Evolutionary conservation across 1,140 invertebrate genomes (phyloP), one percentile per base, ranked within the genome.

Genomic region (Eumeta japonica): DNA sequence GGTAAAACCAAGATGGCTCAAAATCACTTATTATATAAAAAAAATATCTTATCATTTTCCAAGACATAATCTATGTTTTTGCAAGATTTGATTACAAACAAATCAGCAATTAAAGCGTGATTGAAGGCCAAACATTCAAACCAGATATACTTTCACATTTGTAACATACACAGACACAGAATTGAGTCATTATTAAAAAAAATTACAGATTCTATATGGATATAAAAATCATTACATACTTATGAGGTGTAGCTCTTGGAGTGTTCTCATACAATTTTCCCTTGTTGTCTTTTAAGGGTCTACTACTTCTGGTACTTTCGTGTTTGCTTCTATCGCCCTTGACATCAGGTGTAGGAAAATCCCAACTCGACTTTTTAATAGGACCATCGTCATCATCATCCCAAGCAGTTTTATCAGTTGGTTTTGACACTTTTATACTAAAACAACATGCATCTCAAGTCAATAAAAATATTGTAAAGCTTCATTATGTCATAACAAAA

Each of bases 271-370:
- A 81, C 40, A 76, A 75, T 41, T 78, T 75, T n/a, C 77, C 64
- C 27, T 79, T 82, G 20, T 63, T 56, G 42, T 76, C 79, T 40
- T 57, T 63, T 15, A 55, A 43, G 0, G 72, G 62, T 41, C 47
- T 55, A 33, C 46, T 55, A 41, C 38, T 39, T 24, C 51, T 52
- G 2, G 33, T 4, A 14, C 31, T 33, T 0, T 67, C 63, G 50
- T 62, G 68, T 0, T 57, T 37, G 5, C 12, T 10, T 11, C 31
- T 33, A 28, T 50, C 45, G 16, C 61, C 60, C 35, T 79, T 73
- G 2, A 80, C 61, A 45, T 79, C 77, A 0, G 94, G 94, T 1
- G 94, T 96, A 0, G 93, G 92, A 57, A 91, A 83, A 74, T 98
- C 95, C 93, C 94, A 98, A 29, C 83, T 83, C 3, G 91, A 94